Evolutionary conservation across 1,140 invertebrate genomes (phyloP), one percentile per base, ranked within the genome.

Genomic region (Melitaea cinxia): DNA sequence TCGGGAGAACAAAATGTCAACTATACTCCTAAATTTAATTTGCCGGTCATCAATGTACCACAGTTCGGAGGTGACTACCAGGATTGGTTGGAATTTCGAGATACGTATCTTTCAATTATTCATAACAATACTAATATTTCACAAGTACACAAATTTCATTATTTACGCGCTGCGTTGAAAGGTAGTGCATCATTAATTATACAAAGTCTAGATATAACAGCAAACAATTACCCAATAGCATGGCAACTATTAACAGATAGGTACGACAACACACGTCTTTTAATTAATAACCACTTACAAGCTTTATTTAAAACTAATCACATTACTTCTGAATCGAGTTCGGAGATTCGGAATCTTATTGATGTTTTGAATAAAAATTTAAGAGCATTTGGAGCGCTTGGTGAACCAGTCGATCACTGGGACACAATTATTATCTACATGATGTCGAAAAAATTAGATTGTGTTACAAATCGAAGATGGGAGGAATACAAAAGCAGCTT

Each of bases 281-380:
- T 35, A 35, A 35, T 35, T n/a, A 35, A 35, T 35, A 35, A 35
- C 33, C 33, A 35, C n/a, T n/a, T 35, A n/a, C 33, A 35, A n/a
- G n/a, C 33, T n/a, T 35, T 35, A n/a, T 35, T 35, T 35, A 35
- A 35, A n/a, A 35, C n/a, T 35, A 12, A 35, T n/a, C 7, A 4
- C 3, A 35, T 35, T 35, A 35, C 12, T 35, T n/a, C 3, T 4
- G 33, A 35, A 35, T 35, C 33, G 3, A 35, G 33, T n/a, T 12
- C 12, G n/a, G 7, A 9, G 10, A 9, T 35, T 35, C 0, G 33
- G 33, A 9, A 35, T n/a, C 12, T 35, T 9, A 35, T 35, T n/a
- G 33, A 35, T 12, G 33, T 35, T n/a, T n/a, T 35, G 12, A 35
- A 35, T 35, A 35, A 35, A 35, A 35, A 35, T 35, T 35, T 35